These are phyloP conservation scores for Netelia melanura DNA, from an alignment of 2,888 invertebrate genomes.

Conservation along the genomic window DNA sequence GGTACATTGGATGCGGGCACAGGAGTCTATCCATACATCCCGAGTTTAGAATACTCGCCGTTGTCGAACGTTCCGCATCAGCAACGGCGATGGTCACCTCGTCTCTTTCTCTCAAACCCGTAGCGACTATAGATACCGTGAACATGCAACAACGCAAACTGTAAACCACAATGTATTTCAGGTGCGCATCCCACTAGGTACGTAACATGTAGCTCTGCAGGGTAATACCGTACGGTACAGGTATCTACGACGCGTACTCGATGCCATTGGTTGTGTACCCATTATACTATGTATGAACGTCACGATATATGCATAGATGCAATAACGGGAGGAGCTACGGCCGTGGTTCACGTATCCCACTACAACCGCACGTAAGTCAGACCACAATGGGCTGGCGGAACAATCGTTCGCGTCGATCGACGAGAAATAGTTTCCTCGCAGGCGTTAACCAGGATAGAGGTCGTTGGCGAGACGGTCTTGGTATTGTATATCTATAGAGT, in stretches of 20 bases:
- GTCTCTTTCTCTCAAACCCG: background rate
- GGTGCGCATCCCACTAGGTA: conserved; percentile 17
- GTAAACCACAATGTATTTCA: conserved; percentile 36
- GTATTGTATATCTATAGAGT: background rate
- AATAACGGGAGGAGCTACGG: conserved; percentile 16
- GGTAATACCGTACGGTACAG: conserved; percentile 37
- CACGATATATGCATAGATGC: conserved; percentile 1
- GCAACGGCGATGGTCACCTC: conserved; percentile 3
- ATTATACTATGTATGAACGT: conserved; percentile 23
- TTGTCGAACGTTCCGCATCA: conserved; percentile 32
- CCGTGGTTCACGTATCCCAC: conserved; percentile 29
- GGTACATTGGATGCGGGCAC: conserved; percentile 11
- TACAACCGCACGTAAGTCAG: conserved; percentile 59
- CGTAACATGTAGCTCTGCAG: background rate
- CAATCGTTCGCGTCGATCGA: conserved; percentile 63
- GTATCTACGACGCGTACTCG: conserved; percentile 21
- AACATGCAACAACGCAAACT: conserved; percentile 17
- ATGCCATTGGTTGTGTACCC: background rate
- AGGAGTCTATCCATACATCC: conserved; percentile 1
- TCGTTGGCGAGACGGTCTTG: conserved; percentile 17
- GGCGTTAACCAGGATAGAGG: conserved; percentile 52
- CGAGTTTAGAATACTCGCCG: conserved; percentile 4
- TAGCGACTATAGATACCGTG: background rate
- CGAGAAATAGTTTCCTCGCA: conserved; percentile 62
- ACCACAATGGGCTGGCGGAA: conserved; percentile 62